These are phyloP conservation scores for Timema cristinae DNA, from an alignment of 2,888 invertebrate species.

Conservation along the genomic window DNA sequence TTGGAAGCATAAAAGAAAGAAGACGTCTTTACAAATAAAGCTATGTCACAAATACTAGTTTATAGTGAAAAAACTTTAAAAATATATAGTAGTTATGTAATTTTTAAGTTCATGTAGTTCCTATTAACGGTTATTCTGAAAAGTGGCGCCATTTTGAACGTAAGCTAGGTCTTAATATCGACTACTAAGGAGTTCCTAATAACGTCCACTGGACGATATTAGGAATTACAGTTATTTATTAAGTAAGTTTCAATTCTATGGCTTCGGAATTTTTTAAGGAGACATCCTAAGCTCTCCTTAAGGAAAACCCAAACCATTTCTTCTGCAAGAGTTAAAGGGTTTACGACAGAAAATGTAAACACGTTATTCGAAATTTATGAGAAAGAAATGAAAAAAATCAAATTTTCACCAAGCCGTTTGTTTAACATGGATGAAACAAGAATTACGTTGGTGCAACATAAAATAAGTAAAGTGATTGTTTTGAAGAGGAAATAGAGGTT, in stretches of 20 bases:
- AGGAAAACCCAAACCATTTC: not conserved
- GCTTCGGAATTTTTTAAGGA: not conserved
- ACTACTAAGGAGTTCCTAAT: too few species aligned
- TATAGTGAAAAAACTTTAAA: too few species aligned
- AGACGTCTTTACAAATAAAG: too few species aligned
- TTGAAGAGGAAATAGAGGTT: not conserved
- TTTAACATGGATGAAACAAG: slow-evolving; percentile 3
- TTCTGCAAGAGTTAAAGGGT: not conserved
- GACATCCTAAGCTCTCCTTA: not conserved
- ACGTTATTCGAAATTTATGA: not conserved
- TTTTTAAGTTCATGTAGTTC: too few species aligned
- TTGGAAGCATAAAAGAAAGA: too few species aligned
- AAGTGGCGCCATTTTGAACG: too few species aligned
- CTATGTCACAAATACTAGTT: too few species aligned
- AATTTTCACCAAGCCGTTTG: not conserved
- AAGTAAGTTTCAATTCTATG: not conserved
- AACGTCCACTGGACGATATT: too few species aligned
- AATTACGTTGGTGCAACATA: not conserved
- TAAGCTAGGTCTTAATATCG: too few species aligned
- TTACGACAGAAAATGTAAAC: not conserved
- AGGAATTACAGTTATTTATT: too few species aligned
- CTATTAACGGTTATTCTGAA: too few species aligned
- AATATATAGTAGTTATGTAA: too few species aligned
- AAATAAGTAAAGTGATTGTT: not conserved
- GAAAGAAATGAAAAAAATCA: slow-evolving; percentile 1